Evolutionary conservation across 2,113 vertebrate genomes (phyloP), one percentile per base, ranked within the genome.

Genomic region (Mugil cephalus): DNA sequence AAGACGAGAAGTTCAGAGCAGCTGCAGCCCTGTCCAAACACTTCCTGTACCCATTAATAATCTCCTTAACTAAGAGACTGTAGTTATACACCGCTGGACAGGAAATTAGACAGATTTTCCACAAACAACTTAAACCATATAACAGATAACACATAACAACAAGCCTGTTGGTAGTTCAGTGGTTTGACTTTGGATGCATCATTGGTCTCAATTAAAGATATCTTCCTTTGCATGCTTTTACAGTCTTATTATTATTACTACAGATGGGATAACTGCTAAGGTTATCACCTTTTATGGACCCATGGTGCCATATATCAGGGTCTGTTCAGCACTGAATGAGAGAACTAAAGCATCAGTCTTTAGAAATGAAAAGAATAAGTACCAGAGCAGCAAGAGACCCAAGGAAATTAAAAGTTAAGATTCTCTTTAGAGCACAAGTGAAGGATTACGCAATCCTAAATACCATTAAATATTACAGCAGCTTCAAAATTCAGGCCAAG

Each of bases 281-380:
- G 19, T 52, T 69, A n/a, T n/a, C n/a, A n/a, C n/a, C n/a, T n/a
- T n/a, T n/a, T n/a, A 15, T 19, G 6, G 1, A 45, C 63, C 39
- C 58, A 14, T 12, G 15, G 0, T 80, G 48, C 7, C 70, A 53
- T 81, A 79, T 19, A 63, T 76, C 30, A 35, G 38, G 74, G 42
- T 60, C n/a, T n/a, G n/a, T n/a, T n/a, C n/a, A n/a, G n/a, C 34
- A 46, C 10, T 47, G 8, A 38, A 53, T 51, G 60, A 60, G 55
- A 61, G 36, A 68, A 10, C 7, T 6, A 13, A 63, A 74, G 53
- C 30, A 19, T 21, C 10, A 43, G 40, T 7, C 24, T 30, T 30
- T 30, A 46, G 18, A 55, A 18, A 9, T 34, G 10, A 67, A 51
- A 42, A 48, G 14, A 24, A 7, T 38, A 7, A 61, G 0, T 24